Conservation (phyloP, 2,113 vertebrate genomes). For the Monopterus albus region DNA sequence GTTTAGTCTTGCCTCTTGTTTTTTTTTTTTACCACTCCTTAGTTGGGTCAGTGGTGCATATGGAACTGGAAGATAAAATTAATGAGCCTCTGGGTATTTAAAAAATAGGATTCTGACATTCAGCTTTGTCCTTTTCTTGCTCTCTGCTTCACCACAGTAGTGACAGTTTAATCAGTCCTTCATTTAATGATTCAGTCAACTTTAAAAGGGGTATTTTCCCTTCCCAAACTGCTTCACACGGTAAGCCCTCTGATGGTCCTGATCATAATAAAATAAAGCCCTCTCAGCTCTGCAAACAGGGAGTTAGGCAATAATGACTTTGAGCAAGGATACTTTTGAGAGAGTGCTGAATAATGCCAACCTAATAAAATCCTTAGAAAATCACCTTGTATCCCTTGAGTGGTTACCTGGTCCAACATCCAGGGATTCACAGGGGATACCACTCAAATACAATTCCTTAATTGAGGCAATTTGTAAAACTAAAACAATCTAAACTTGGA, state of each 20-base stretch:
- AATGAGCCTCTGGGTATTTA: conserved; percentile 51
- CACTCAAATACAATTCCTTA: conserved; percentile 24
- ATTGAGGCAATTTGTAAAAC: conserved; percentile 16
- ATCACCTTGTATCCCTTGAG: conserved; percentile 12
- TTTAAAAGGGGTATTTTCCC: conserved; percentile 32
- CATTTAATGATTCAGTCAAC: conserved; percentile 64
- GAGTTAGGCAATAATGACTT: conserved; percentile 36
- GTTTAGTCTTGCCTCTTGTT: conserved; percentile 31
- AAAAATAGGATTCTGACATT: conserved; percentile 57
- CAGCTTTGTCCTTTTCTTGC: conserved; percentile 31
- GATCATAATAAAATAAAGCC: conserved; percentile 40
- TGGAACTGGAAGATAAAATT: conserved; percentile 48
- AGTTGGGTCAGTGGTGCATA: conserved; percentile 45
- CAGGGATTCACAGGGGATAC: not conserved
- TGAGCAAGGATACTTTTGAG: conserved; percentile 28
- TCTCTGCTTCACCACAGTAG: conserved; percentile 28
- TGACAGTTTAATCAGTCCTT: conserved; percentile 63
- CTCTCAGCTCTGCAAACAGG: conserved; percentile 15
- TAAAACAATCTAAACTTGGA: conserved; percentile 30
- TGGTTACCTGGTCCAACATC: not conserved
- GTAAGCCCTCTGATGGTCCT: conserved; percentile 21
- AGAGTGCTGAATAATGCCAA: conserved; percentile 34
- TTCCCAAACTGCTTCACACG: conserved; percentile 15
- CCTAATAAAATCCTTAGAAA: conserved; percentile 38
- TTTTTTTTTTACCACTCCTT: conserved; percentile 48